Evolutionary conservation across 2,888 invertebrate genomes (phyloP), one percentile per base, ranked within the genome.

Genomic region (Chorisops tibialis): DNA sequence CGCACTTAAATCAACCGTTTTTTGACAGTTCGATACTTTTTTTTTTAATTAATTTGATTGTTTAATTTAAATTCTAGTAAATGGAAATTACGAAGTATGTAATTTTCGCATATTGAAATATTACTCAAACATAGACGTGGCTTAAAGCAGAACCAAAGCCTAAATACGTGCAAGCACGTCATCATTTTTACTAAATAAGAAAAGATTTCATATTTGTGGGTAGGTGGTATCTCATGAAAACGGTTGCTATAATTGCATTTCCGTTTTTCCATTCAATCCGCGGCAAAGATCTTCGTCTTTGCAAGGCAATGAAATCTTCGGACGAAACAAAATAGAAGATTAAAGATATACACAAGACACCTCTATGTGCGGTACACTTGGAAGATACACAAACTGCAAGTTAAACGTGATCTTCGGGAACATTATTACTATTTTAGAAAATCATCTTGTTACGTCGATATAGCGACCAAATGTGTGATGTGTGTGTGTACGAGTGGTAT

Each of bases 181-280:
- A 50, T 50, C 50, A 50, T 35, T 50, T n/a, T 14, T 50, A 35
- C 14, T 50, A 50, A n/a, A 35, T 35, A 9, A 7, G 37, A 14
- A 16, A 16, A 1, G n/a, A 18, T 4, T 45, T 11, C 45, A 45
- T 45, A 35, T 11, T 14, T 56, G 41, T 41, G 37, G 50, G 63
- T 63, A 63, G 63, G 63, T 63, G 63, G 63, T 48, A 30, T 48
- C 24, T 22, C 24, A 50, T 39, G 39, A 48, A 59, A 43, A 48
- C 41, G 35, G 16, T 50, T 56, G 61, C 58, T 37, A 56, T 61
- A 63, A 63, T 61, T 63, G 63, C 61, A 63, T 63, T 63, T 63
- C 63, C 63, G 63, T 56, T 63, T 63, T 63, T 47, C 47, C 24
- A 45, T 47, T 39, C 11, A 22, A 14, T 11, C 11, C 45, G 2